phyloP scores from a whole-genome alignment of 2,797 vertebrate species.

The Microctenopoma stevenorrisi region DNA sequence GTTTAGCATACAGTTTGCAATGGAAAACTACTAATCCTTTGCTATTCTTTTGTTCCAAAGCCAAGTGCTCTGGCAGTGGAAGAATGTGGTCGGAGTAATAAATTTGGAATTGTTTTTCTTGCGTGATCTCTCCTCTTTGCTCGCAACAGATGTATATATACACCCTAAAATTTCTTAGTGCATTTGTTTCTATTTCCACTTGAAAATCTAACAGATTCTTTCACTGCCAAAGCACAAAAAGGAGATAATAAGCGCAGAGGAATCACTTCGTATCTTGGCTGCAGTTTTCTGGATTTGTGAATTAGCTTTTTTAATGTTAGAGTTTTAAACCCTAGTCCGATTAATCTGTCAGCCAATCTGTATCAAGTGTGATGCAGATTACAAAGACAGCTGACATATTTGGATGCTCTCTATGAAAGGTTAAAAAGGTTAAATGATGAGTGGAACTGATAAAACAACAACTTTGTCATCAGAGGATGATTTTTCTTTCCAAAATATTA shows the following conservation, averaged over 20 bases:
- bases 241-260: slow-evolving; percentile 22
- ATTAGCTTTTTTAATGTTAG: slow-evolving; percentile 28
- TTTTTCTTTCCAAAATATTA: too few relatives aligned
- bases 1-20: slow-evolving; percentile 56
- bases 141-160: slow-evolving; percentile 28
- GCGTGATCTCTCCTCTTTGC: slow-evolving; percentile 36
- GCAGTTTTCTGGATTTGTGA: slow-evolving; percentile 33
- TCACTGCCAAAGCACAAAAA: slow-evolving; percentile 43
- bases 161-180: slow-evolving; percentile 29
- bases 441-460: neutral
- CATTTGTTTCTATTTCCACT: slow-evolving; percentile 31
- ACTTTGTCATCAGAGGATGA: too few relatives aligned
- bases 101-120: slow-evolving; percentile 42
- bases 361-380: slow-evolving; percentile 31
- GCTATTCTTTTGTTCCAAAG: slow-evolving; percentile 53
- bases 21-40: slow-evolving; percentile 63
- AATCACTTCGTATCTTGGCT: slow-evolving; percentile 38
- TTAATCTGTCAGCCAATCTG: slow-evolving; percentile 27
- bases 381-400: neutral
- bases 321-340: slow-evolving; percentile 21
- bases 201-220: slow-evolving; percentile 8
- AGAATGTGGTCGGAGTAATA: slow-evolving; percentile 57
- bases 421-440: neutral
- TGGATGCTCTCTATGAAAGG: neutral
- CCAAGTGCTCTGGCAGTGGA: slow-evolving; percentile 54